Percentiles rank a stretch among this genome's conserved stretches.
phyloP scores from a whole-genome alignment of 2,797 vertebrate species.

The Oreortyx pictus region DNA sequence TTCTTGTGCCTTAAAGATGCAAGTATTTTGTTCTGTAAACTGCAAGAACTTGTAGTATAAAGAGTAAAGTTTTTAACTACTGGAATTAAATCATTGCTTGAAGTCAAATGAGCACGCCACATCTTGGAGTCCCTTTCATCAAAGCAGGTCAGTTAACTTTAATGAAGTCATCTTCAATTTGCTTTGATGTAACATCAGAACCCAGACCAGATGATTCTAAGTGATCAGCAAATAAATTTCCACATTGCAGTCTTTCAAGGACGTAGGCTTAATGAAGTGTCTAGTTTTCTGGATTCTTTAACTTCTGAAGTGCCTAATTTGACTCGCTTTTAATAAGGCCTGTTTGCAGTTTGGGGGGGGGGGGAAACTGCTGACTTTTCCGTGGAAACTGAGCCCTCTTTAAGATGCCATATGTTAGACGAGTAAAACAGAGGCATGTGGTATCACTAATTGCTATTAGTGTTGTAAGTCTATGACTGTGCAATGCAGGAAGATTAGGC shows the following conservation, averaged over 20 bases:
- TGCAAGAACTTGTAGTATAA: not conserved
- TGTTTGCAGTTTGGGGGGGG: not conserved
- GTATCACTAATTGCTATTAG: not conserved
- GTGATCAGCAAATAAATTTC: slow-evolving; percentile 16
- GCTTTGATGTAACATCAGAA: slow-evolving; percentile 38
- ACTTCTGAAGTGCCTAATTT: not conserved
- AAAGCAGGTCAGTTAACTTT: slow-evolving; percentile 42
- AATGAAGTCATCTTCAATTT: not conserved
- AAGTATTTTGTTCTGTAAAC: not conserved
- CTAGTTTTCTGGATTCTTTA: not conserved
- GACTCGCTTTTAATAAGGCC: not conserved
- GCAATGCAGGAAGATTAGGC: not conserved
- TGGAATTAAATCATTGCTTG: slow-evolving; percentile 14
- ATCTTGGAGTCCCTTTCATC: slow-evolving; percentile 10
- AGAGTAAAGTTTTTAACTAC: not conserved
- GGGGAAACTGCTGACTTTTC: not conserved
- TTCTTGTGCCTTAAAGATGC: not conserved
- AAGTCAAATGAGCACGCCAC: not conserved
- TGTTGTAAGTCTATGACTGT: not conserved
- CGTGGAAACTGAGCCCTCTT: not conserved
- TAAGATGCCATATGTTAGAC: not conserved
- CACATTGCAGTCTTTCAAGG: not conserved
- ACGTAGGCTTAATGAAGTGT: not conserved
- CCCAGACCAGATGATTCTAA: not conserved
- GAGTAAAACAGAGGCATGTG: not conserved